Percentiles rank a stretch among this genome's conserved stretches.
Evolutionary conservation across 2,797 vertebrate species (phyloP).

Genomic region (Coracias cyanogaster): DNA sequence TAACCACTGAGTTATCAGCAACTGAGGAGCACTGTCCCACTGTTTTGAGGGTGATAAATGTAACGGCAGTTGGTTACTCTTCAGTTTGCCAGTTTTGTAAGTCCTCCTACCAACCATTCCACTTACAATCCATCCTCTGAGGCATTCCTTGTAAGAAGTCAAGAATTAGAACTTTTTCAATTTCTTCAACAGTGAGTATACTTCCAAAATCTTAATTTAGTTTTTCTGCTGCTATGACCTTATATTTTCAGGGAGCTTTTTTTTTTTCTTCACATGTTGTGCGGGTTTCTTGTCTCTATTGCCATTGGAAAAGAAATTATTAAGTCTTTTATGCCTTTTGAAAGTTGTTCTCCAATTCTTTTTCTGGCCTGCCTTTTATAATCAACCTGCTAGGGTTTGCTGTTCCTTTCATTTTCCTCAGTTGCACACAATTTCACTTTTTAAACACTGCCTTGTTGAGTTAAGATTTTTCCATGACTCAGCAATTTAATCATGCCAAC

Average conservation of each 20-base stretch:
- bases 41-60: neutral
- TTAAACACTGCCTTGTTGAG: neutral
- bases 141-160: neutral
- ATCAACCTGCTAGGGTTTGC: neutral
- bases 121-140: neutral
- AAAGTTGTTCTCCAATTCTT: neutral
- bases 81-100: neutral
- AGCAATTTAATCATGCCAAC: neutral
- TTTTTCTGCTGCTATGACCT: neutral
- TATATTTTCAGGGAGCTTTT: neutral
- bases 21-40: neutral
- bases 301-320: neutral
- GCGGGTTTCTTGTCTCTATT: neutral
- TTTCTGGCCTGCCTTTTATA: neutral
- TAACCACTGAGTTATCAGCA: neutral
- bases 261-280: neutral
- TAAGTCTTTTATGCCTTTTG: neutral
- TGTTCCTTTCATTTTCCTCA: neutral
- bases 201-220: neutral
- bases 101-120: neutral
- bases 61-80: neutral
- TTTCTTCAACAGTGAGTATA: neutral
- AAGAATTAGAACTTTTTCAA: neutral
- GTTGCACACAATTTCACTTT: neutral
- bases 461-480: constrained; percentile 14